These are phyloP conservation scores for Cephus cinctus DNA, from an alignment of 1,140 invertebrate genomes.

Conservation along the genomic window DNA sequence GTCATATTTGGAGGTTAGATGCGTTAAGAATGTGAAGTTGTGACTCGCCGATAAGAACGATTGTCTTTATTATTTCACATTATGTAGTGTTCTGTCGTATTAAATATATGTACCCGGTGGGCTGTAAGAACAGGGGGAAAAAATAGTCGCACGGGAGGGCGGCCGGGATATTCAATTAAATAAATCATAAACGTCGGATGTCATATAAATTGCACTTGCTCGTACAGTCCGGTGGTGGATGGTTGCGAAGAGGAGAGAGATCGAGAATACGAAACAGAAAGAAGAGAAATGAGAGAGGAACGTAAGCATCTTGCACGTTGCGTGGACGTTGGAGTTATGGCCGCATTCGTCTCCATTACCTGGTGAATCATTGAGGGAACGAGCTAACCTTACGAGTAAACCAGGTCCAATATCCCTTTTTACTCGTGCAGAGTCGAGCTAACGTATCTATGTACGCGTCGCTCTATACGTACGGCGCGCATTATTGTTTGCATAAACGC, in stretches of 20 bases:
- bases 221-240: no score
- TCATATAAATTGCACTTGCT: not conserved
- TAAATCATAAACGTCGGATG: not conserved
- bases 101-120: no score
- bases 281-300: conserved; percentile 10
- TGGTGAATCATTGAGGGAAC: conserved; percentile 42
- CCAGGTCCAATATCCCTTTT: conserved; percentile 28
- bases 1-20: no score
- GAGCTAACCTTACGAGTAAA: conserved; percentile 26
- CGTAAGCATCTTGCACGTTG: conserved; percentile 11
- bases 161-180: conserved; percentile 1
- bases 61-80: no score
- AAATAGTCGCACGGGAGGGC: no score
- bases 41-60: no score
- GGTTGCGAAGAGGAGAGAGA: not conserved
- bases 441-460: conserved; percentile 10
- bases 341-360: conserved; percentile 49
- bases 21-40: no score
- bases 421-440: no score
- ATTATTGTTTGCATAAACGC: conserved; percentile 49
- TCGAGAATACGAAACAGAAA: not conserved
- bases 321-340: conserved; percentile 33
- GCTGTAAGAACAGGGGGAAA: no score
- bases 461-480: not conserved
- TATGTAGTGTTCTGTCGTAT: no score